These are phyloP conservation scores for Cardiocondyla obscurior DNA, from an alignment of 1,140 invertebrate genomes.

Conservation along the genomic window DNA sequence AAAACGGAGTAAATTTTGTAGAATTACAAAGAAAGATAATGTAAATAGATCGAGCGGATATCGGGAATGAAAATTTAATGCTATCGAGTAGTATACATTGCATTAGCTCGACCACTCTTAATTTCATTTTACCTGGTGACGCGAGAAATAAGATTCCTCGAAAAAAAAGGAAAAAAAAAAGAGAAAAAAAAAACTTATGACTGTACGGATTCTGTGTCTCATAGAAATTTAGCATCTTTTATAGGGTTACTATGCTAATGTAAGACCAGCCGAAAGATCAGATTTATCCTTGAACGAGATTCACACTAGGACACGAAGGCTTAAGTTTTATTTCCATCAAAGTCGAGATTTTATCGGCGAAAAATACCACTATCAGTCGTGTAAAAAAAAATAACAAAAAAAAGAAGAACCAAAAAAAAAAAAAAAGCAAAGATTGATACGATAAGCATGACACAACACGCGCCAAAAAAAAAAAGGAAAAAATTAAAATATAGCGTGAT, in stretches of 20 bases:
- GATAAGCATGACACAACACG: not conserved
- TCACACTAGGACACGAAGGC: slow-evolving; percentile 5
- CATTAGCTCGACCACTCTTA: not conserved
- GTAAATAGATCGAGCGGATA: not conserved
- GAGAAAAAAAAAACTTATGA: not conserved
- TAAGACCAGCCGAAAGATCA: slow-evolving; percentile 4
- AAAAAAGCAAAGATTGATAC: not conserved
- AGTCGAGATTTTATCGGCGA: slow-evolving; percentile 8
- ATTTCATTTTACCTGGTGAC: slow-evolving; percentile 15
- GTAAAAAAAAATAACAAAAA: not conserved
- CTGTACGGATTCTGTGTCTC: not conserved
- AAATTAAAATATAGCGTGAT: not conserved
- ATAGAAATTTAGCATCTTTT: slow-evolving; percentile 21
- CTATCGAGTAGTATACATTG: not conserved
- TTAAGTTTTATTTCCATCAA: slow-evolving; percentile 32
- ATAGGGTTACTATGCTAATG: slow-evolving; percentile 43
- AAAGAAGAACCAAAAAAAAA: not conserved
- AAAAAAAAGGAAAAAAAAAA: no score
- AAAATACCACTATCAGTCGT: not conserved
- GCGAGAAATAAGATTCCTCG: not conserved
- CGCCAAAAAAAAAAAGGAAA: not conserved
- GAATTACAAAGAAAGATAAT: no score
- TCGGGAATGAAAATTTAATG: not conserved
- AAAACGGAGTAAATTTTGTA: no score
- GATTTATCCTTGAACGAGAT: slow-evolving; percentile 46